Evolutionary conservation across 1,140 invertebrate genomes (phyloP), one percentile per base, ranked within the genome.

Genomic region (Drosophila grimshawi): DNA sequence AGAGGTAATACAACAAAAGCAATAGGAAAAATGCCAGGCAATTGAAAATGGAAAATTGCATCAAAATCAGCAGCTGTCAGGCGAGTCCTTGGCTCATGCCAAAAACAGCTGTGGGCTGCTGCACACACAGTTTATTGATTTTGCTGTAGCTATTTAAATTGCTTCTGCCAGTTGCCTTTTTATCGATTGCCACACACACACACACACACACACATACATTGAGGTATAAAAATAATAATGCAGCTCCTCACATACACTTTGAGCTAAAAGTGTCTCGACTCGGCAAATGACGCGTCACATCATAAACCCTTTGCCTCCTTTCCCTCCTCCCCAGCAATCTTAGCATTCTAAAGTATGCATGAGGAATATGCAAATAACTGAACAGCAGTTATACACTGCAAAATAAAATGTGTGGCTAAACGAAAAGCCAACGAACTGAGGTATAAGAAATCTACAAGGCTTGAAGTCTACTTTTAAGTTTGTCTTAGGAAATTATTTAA

Each of bases 11-110:
- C 5, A 43, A 79, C 76, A 88, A 80, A 70, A 35, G 39, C 63
- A 70, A 35, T 27, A 4, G 33, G 5, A 56, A 48, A 46, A 35
- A 48, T 39, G 52, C 3, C 60, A 56, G 55, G 37, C 37, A 30
- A 66, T 72, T 19, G 19, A 19, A 19, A 19, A 19, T 19, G 1
- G 57, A 67, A 86, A 86, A 82, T 77, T 86, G 82, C 80, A 86
- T 88, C 64, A 79, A 73, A 79, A 79, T 83, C 80, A 76, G 83
- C 82, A 88, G 76, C 83, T 86, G 82, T 74, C 61, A 64, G 69
- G 35, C 46, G n/a, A 19, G 56, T 52, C 37, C 30, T 53, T 72
- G 69, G 48, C 69, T 49, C 69, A 72, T 72, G 67, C 65, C 61
- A 78, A 81, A 81, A 56, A 60, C 57, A 60, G 57, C 57, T 60